Evolutionary conservation across 2,797 vertebrate species (phyloP).

Genomic region (Amblyraja radiata): DNA sequence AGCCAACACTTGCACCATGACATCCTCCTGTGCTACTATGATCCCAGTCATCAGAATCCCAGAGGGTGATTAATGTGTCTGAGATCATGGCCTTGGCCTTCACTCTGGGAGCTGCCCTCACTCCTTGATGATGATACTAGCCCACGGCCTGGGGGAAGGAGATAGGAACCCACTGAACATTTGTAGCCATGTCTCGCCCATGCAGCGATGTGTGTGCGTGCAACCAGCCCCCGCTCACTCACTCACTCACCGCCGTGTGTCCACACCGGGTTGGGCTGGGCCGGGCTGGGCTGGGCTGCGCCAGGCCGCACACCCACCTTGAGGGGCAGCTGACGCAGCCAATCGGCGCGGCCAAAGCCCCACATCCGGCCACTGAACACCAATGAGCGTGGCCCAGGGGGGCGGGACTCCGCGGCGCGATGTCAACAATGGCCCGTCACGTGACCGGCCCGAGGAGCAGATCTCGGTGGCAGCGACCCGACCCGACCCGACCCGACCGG

Average conservation of each 20-base stretch:
- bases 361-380: no score
- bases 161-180: no score
- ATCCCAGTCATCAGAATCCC: background rate
- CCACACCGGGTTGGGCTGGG: no score
- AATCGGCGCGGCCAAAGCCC: background rate
- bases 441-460: background rate
- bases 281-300: no score
- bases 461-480: background rate
- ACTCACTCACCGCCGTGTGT: background rate
- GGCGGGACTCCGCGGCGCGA: background rate
- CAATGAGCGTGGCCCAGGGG: no score
- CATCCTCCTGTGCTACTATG: background rate
- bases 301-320: background rate
- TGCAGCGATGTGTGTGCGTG: no score
- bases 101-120: background rate
- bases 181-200: no score
- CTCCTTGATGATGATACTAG: background rate
- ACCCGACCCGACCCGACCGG: no score
- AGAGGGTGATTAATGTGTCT: background rate
- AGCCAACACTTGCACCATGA: background rate
- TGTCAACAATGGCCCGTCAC: slow-evolving; percentile 19
- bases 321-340: background rate
- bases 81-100: background rate
- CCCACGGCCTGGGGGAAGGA: background rate
- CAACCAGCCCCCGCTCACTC: no score